These are phyloP conservation scores for Epistrophella euchroma DNA, from an alignment of 2,888 invertebrate genomes.

Conservation along the genomic window DNA sequence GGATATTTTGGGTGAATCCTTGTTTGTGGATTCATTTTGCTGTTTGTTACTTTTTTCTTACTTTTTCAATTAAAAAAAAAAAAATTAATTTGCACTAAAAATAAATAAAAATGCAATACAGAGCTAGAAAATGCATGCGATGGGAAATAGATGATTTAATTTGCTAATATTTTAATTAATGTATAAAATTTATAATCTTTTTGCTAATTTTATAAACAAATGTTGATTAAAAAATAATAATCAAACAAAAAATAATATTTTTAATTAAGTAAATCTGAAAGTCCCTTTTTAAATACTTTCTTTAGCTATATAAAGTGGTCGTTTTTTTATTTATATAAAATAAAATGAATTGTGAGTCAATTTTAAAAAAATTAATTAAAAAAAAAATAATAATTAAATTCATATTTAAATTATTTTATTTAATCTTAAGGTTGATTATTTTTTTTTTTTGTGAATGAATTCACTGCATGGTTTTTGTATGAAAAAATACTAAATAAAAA, in stretches of 20 bases:
- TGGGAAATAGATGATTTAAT: slow-evolving; percentile 51
- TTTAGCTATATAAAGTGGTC: background rate
- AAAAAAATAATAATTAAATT: background rate
- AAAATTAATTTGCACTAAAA: slow-evolving; percentile 35
- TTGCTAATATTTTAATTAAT: slow-evolving; percentile 21
- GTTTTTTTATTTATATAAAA: background rate
- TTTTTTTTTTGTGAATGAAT: slow-evolving; percentile 44
- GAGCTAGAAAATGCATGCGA: slow-evolving; percentile 74
- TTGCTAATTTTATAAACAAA: slow-evolving; percentile 7
- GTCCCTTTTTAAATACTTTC: background rate
- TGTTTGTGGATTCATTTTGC: slow-evolving; percentile 16
- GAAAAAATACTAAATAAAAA: background rate
- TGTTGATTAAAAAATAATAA: background rate
- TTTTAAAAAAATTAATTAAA: background rate
- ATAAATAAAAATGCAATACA: slow-evolving; percentile 18
- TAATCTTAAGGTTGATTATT: slow-evolving; percentile 44
- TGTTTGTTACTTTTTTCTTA: slow-evolving; percentile 18
- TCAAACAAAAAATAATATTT: background rate
- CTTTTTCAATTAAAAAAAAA: slow-evolving; percentile 13
- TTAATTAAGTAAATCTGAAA: background rate
- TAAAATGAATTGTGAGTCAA: background rate
- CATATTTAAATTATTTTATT: slow-evolving; percentile 3
- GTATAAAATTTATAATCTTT: slow-evolving; percentile 27
- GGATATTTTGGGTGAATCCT: slow-evolving; percentile 5
- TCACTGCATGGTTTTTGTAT: slow-evolving; percentile 61